Evolutionary conservation across 2,113 vertebrate genomes (phyloP).

Genomic region (Sinocyclocheilus grahami): DNA sequence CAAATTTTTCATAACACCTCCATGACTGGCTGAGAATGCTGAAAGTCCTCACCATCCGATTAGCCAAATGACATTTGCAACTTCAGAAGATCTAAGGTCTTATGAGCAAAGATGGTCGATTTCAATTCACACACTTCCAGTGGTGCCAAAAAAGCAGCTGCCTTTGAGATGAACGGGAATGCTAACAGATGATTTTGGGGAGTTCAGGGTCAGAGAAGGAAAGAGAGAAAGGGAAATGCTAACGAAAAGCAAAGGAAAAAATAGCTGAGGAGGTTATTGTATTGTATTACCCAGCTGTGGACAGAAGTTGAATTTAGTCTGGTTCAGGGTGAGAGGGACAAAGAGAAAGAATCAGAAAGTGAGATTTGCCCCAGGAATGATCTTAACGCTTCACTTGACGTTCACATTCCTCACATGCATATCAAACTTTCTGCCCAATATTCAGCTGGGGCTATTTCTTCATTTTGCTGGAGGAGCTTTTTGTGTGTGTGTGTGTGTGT

Average conservation of each 20-base stretch:
- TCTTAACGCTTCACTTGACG: constrained; percentile 69
- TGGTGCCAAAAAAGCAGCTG: not conserved
- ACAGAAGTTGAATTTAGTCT: constrained; percentile 43
- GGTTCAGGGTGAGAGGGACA: constrained; percentile 25
- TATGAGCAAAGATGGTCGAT: not conserved
- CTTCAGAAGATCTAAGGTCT: not conserved
- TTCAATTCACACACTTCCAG: too few relatives aligned
- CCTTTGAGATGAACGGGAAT: constrained; percentile 6
- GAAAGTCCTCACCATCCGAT: constrained; percentile 7
- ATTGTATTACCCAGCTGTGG: constrained; percentile 40
- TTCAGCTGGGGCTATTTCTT: constrained; percentile 52
- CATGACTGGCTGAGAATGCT: not conserved
- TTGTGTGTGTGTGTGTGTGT: too few relatives aligned
- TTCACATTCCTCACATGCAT: constrained; percentile 70
- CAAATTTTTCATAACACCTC: constrained; percentile 9
- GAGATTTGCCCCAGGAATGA: constrained; percentile 64
- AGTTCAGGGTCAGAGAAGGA: constrained; percentile 33
- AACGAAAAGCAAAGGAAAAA: constrained; percentile 1
- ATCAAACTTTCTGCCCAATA: constrained; percentile 63
- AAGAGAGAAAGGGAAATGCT: constrained; percentile 19
- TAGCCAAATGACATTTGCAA: constrained; percentile 3
- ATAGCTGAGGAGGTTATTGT: constrained; percentile 41
- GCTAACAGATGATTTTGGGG: constrained; percentile 13
- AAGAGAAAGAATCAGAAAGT: constrained; percentile 46
- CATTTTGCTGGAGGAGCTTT: constrained; percentile 47